These are phyloP conservation scores for Nothoprocta pentlandii DNA, from an alignment of 2,113 vertebrate species.

Conservation along the genomic window DNA sequence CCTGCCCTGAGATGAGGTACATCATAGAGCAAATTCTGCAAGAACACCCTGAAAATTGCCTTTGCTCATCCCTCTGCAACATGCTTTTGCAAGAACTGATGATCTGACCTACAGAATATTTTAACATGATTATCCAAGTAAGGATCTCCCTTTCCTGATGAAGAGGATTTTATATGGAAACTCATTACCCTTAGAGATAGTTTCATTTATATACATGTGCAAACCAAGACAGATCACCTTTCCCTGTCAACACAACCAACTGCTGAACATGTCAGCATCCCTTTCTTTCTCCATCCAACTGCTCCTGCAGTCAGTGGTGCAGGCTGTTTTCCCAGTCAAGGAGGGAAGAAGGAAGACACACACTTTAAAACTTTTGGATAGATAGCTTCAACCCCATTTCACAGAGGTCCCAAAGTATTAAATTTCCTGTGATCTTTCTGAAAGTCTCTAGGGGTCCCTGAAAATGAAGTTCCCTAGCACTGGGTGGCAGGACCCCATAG, in stretches of 20 bases:
- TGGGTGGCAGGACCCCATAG: not conserved
- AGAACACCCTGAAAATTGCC: not conserved
- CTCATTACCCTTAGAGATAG: not conserved
- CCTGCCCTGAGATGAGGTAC: not conserved
- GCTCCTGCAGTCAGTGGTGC: not conserved
- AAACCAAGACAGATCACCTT: not conserved
- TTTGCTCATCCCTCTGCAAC: not conserved
- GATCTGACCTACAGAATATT: not conserved
- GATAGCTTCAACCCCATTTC: not conserved
- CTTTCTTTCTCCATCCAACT: not conserved
- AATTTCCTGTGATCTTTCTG: not conserved
- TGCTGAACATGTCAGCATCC: accelerated
- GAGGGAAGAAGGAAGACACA: not conserved
- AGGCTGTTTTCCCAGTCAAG: not conserved
- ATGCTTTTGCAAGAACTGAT: not conserved
- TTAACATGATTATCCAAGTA: not conserved
- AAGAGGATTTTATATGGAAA: not conserved
- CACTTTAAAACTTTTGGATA: not conserved
- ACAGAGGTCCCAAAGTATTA: not conserved
- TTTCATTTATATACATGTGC: not conserved
- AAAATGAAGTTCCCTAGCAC: not conserved
- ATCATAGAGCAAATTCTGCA: not conserved
- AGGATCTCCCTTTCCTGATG: not conserved
- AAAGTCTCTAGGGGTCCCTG: not conserved
- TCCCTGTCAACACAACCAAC: not conserved